A percentile compares a stretch with the other conserved stretches of the same genome.
Evolutionary conservation across 2,797 vertebrate genomes (phyloP).

Genomic region (Okamejei kenojei): DNA sequence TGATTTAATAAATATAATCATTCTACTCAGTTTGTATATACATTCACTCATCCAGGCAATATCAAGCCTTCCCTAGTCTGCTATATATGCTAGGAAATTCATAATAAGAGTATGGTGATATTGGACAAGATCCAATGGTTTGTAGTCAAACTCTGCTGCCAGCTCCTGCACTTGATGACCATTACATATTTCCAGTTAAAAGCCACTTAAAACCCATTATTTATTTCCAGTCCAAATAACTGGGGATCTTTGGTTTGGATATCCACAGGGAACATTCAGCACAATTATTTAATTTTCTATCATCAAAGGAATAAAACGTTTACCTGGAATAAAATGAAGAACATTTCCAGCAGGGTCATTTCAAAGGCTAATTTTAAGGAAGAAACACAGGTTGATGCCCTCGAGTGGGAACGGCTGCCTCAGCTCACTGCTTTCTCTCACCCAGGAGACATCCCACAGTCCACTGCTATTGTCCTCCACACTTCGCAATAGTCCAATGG

Average conservation of each 20-base stretch:
- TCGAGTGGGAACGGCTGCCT: conserved; percentile 51
- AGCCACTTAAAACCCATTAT: background rate
- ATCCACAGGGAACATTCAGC: background rate
- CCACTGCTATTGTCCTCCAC: conserved; percentile 41
- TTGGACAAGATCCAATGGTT: background rate
- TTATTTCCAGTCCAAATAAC: conserved; percentile 1
- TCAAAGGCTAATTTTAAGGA: background rate
- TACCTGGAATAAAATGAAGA: background rate
- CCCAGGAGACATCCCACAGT: conserved; percentile 46
- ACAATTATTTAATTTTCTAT: background rate
- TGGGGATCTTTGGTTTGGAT: background rate
- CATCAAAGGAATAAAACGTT: background rate
- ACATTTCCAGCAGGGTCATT: background rate
- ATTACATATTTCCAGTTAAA: background rate
- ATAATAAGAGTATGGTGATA: background rate
- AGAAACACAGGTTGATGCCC: conserved; percentile 45
- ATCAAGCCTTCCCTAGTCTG: background rate
- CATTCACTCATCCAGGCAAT: background rate
- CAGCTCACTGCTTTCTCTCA: conserved; percentile 45
- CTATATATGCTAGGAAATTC: background rate
- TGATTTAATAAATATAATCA: too few relatives aligned
- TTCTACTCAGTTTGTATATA: background rate
- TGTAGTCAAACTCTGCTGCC: too few relatives aligned
- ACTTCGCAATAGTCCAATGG: conserved; percentile 37
- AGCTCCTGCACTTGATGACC: background rate